Conservation (phyloP, 2,797 vertebrate genomes). For the Phalanger gymnotis region DNA sequence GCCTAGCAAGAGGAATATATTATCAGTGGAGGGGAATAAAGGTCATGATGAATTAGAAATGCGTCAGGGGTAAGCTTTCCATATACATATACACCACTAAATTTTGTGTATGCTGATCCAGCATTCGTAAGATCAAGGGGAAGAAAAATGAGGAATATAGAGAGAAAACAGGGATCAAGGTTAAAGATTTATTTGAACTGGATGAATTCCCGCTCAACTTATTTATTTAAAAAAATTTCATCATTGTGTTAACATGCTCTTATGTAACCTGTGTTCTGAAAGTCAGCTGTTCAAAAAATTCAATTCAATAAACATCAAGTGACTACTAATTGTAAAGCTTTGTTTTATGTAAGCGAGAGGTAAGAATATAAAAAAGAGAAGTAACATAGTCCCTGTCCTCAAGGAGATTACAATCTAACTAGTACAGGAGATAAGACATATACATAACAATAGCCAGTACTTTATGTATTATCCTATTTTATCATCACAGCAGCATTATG, state of each 20-base stretch:
- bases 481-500: not conserved
- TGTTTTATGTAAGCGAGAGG: not conserved
- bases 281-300: not conserved
- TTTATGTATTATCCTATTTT: not conserved
- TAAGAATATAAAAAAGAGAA: not conserved
- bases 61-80: not conserved
- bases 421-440: not conserved
- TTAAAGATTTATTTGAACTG: slow-evolving; percentile 9
- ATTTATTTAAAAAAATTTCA: slow-evolving; percentile 44
- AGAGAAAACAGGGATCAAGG: slow-evolving; percentile 27
- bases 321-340: not conserved
- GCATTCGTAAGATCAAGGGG: slow-evolving; percentile 20
- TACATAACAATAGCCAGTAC: not conserved
- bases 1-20: slow-evolving; percentile 42
- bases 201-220: slow-evolving; percentile 4
- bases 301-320: not conserved
- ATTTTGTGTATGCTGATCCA: slow-evolving; percentile 27
- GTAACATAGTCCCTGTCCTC: not conserved
- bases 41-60: slow-evolving; percentile 47
- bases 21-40: slow-evolving; percentile 16
- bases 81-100: slow-evolving; percentile 26
- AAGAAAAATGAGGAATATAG: not conserved
- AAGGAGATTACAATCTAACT: not conserved
- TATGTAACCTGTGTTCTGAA: not conserved
- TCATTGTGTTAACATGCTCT: not conserved